Conservation (phyloP, 2,888 invertebrate genomes). For the Flexamia atlantica region DNA sequence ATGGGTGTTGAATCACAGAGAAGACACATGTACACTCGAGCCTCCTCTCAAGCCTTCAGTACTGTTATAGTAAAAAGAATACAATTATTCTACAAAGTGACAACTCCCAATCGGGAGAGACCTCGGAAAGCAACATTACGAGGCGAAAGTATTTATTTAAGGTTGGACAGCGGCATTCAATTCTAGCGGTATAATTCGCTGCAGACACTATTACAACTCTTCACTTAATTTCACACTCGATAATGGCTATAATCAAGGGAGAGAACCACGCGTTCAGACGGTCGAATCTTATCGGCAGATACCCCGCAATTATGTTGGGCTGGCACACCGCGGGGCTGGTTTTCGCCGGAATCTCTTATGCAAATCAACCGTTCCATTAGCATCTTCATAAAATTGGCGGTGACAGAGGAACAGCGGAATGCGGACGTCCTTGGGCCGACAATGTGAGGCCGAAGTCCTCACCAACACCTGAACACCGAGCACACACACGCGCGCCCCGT, state of each 20-base stretch:
- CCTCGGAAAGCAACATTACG: no score
- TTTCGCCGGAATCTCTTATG: neutral
- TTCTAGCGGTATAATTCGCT: no score
- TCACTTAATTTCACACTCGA: neutral
- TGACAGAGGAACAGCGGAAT: conserved; percentile 19
- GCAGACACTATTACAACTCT: neutral
- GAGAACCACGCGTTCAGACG: neutral
- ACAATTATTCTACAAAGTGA: no score
- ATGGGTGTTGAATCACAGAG: no score
- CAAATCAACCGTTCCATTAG: conserved; percentile 36
- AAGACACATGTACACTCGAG: no score
- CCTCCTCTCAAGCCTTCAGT: no score
- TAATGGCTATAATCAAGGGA: neutral
- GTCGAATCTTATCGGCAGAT: neutral
- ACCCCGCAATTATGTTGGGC: neutral
- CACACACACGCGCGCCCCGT: neutral
- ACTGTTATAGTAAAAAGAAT: no score
- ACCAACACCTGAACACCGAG: neutral
- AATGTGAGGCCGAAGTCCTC: conserved; percentile 14
- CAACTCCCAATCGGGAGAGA: no score
- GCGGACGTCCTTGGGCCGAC: conserved; percentile 5
- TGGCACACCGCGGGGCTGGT: neutral
- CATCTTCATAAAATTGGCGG: conserved; percentile 27
- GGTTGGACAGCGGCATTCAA: no score
- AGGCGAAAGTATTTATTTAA: no score